Evolutionary conservation across 2,888 invertebrate species (phyloP).

Genomic region (Chloroclystis v-ata): DNA sequence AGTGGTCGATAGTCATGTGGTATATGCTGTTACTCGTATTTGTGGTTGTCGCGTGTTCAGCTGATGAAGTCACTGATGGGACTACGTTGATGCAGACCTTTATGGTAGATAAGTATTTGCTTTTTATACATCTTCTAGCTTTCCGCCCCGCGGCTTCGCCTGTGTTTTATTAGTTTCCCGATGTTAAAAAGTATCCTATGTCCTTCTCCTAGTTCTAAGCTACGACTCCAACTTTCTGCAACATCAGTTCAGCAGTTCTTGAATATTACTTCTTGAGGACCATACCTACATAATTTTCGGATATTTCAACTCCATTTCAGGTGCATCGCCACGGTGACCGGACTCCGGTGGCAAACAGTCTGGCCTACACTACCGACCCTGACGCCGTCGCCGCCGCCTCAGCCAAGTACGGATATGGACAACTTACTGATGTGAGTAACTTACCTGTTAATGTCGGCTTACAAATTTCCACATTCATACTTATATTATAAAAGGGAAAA

Average conservation of each 20-base stretch:
- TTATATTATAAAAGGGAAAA: too few species aligned
- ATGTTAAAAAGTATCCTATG: too few species aligned
- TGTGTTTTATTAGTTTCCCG: too few species aligned
- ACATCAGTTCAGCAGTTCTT: too few species aligned
- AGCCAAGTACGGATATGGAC: conserved; percentile 40
- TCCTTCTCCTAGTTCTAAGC: too few species aligned
- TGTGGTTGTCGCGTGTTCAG: conserved; percentile 7
- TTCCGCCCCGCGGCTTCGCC: too few species aligned
- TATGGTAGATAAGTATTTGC: conserved; percentile 44
- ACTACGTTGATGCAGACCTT: conserved; percentile 38
- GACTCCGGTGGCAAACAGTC: conserved; percentile 30
- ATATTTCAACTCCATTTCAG: conserved; percentile 23
- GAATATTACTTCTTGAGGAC: too few species aligned
- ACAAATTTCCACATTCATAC: too few species aligned
- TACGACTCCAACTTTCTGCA: too few species aligned
- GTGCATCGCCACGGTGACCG: conserved; percentile 47
- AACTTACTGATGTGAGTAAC: conserved; percentile 42
- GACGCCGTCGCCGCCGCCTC: conserved; percentile 25
- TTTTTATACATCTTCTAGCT: too few species aligned
- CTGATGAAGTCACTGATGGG: conserved; percentile 27
- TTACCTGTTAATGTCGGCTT: too few species aligned
- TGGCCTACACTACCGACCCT: conserved; percentile 27
- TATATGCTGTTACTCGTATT: conserved; percentile 18
- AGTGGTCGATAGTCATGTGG: too few species aligned
- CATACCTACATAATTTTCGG: background rate